A percentile compares a stretch with the other conserved stretches of the same genome.
Evolutionary conservation across 1,140 invertebrate genomes (phyloP).

Genomic region (Cotesia chilonis): DNA sequence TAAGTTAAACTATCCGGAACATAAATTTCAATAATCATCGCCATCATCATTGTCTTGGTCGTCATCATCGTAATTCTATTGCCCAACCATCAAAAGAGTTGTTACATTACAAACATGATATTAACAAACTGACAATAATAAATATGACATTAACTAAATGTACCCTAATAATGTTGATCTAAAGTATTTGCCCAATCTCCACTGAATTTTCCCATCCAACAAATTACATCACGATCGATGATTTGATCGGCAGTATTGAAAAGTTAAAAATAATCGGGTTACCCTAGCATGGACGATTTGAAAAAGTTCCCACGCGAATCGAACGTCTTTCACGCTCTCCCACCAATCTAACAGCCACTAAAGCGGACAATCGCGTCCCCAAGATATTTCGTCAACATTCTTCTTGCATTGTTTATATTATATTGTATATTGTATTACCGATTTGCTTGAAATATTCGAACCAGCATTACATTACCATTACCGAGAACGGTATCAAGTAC

Average conservation of each 20-base stretch:
- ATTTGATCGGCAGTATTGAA: too few species aligned
- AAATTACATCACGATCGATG: conserved; percentile 22
- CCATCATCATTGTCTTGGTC: too few species aligned
- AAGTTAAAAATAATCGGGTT: conserved; percentile 9
- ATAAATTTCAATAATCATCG: too few species aligned
- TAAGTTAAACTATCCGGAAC: too few species aligned
- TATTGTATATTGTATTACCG: background rate
- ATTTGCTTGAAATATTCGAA: background rate
- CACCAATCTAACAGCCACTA: conserved; percentile 2
- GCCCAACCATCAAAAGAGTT: too few species aligned
- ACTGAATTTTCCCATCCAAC: background rate
- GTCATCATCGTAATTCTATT: too few species aligned
- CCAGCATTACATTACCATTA: too few species aligned
- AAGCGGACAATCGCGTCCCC: conserved; percentile 22
- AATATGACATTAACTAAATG: too few species aligned
- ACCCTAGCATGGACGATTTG: conserved; percentile 12
- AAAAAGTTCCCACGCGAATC: conserved; percentile 32
- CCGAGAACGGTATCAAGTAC: too few species aligned
- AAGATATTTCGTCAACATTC: conserved; percentile 40
- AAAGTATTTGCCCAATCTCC: background rate
- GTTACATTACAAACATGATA: too few species aligned
- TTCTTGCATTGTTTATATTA: conserved; percentile 36
- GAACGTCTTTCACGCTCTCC: conserved; percentile 20
- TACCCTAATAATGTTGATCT: background rate
- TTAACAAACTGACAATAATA: too few species aligned